Base-by-base conservation (phyloP, 2,113 vertebrate species). In the Ctenomys sociabilis region DNA sequence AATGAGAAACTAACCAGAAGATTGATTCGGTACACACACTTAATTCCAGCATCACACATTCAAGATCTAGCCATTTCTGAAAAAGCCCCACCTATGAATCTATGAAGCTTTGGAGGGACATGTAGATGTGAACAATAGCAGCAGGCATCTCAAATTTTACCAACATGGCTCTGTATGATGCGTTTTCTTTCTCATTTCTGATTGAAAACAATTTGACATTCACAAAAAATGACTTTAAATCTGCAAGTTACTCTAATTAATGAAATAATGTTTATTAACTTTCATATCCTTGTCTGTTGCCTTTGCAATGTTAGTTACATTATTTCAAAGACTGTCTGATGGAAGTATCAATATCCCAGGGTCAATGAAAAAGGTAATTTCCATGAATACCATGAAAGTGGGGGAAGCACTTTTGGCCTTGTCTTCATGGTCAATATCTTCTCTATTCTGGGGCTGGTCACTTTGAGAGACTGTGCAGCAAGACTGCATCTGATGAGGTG, bases 341-440 rank as follows among this genome's bases (percentile, higher is more conserved):
- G 4, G 8, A 8, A 83, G 64, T 54, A 0, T 57, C 0, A 0
- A 19, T 17, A 35, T 19, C 11, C 16, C 32, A 77, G 28, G 40
- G 30, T 32, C 84, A 85, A 85, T 73, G 63, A 6, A 72, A 49
- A 70, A 30, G 40, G 35, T 21, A 1, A 1, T 16, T 37, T 66
- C 17, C 6, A 3, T 16, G 12, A 10, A 5, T 19, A 45, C 17
- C 4, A 30, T 30, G 1, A 2, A 16, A 16, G 63, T 73, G 0
- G 2, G 77, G 83, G 75, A 24, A 49, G 75, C 61, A 61, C 49
- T 45, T 93, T n/a, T 11, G 40, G n/a, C 13, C 0, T 0, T 0
- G 6, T 68, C 7, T 11, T 3, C 5, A 0, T 21, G 54, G 78
- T 7, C 6, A n/a, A 19, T 64, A 66, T 78, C 68, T 83, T 13